These are phyloP conservation scores for Heterodera schachtii DNA, from an alignment of 1,140 invertebrate genomes.

Conservation along the genomic window DNA sequence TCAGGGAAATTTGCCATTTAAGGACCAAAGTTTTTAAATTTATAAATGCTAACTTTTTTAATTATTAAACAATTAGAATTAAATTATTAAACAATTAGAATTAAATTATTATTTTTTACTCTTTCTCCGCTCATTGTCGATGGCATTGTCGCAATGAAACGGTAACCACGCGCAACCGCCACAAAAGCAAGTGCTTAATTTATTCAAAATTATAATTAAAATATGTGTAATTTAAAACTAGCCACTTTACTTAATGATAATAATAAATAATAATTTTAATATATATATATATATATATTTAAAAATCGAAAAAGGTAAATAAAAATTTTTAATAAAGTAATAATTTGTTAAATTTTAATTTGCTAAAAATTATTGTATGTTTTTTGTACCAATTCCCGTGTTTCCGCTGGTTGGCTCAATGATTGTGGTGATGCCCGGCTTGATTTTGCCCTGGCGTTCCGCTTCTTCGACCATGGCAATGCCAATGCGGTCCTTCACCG, in stretches of 20 bases:
- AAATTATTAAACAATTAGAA: too few species aligned
- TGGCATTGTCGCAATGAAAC: slow-evolving; percentile 68
- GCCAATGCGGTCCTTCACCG: slow-evolving; percentile 64
- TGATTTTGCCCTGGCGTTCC: slow-evolving; percentile 64
- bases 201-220: not conserved
- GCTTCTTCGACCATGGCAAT: slow-evolving; percentile 65
- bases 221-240: too few species aligned
- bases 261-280: too few species aligned
- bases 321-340: not conserved
- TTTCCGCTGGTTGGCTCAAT: slow-evolving; percentile 60
- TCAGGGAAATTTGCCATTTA: too few species aligned
- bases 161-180: slow-evolving; percentile 55
- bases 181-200: slow-evolving; percentile 48
- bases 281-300: too few species aligned
- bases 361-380: not conserved
- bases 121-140: slow-evolving; percentile 64
- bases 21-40: too few species aligned
- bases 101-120: too few species aligned
- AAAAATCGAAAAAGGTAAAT: too few species aligned
- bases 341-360: not conserved
- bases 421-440: slow-evolving; percentile 64
- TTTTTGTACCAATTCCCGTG: slow-evolving; percentile 20
- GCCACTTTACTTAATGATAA: too few species aligned
- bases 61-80: too few species aligned
- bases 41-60: too few species aligned